phyloP scores from a whole-genome alignment of 2,888 invertebrate genomes.

The Mythimna ferrago region DNA sequence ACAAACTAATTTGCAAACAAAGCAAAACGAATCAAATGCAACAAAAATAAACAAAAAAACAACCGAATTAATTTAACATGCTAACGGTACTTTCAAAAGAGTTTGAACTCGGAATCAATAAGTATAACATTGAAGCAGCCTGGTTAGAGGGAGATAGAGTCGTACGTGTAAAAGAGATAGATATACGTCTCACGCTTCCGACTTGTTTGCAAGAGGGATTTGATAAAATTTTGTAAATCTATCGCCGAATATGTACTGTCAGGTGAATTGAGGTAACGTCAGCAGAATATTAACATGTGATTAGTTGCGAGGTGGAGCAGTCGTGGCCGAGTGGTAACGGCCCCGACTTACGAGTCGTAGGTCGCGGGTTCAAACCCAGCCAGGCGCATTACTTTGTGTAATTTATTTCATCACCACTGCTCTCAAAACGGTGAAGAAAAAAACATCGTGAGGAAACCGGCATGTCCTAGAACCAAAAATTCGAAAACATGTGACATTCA shows the following conservation, averaged over 20 bases:
- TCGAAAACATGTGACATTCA: too few relatives aligned
- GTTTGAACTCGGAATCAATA: constrained; percentile 84
- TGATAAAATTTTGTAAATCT: constrained; percentile 42
- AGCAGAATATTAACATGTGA: constrained; percentile 4
- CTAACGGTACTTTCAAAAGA: constrained; percentile 72
- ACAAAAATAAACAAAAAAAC: constrained; percentile 24
- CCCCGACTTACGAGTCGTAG: too few relatives aligned
- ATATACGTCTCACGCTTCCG: constrained; percentile 27
- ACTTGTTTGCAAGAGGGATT: constrained; percentile 35
- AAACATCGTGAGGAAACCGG: too few relatives aligned
- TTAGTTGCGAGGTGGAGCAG: neutral
- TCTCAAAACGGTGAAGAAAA: too few relatives aligned
- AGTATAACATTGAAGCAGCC: constrained; percentile 86
- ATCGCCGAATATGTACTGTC: constrained; percentile 16
- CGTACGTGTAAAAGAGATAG: constrained; percentile 58
- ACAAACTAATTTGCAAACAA: constrained; percentile 32
- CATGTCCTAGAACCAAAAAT: too few relatives aligned
- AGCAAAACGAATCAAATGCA: neutral
- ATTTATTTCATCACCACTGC: too few relatives aligned
- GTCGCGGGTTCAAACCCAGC: too few relatives aligned
- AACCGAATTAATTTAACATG: constrained; percentile 62
- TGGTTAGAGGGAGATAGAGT: constrained; percentile 67
- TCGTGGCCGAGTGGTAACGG: too few relatives aligned
- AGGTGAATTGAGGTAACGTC: constrained; percentile 1
- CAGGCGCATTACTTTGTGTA: too few relatives aligned